Evolutionary conservation across 2,113 vertebrate genomes (phyloP).

Genomic region (Columbina picui): DNA sequence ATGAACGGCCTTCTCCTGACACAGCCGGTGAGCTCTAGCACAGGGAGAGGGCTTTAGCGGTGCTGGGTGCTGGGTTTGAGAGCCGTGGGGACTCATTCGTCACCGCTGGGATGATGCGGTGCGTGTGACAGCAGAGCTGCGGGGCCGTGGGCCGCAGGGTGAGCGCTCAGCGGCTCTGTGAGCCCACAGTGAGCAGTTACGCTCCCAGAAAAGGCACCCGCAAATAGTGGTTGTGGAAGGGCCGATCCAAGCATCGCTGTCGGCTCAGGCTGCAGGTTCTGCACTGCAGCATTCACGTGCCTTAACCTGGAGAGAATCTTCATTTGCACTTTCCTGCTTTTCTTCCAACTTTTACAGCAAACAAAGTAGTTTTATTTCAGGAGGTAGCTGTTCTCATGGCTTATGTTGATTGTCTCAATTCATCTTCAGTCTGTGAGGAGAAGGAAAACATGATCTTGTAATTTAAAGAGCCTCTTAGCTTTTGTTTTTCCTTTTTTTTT

Average conservation of each 20-base stretch:
- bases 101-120: fast-evolving
- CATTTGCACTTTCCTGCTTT: neutral
- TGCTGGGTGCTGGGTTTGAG: neutral
- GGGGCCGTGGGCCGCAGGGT: neutral
- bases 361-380: neutral
- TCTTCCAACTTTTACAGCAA: neutral
- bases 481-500: neutral
- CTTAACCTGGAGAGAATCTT: neutral
- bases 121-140: neutral
- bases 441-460: neutral
- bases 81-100: fast-evolving
- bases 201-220: fast-evolving
- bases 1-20: neutral
- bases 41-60: neutral
- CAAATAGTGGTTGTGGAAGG: neutral
- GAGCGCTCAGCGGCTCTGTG: neutral
- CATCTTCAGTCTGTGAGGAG: neutral
- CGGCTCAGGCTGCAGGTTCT: neutral
- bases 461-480: neutral
- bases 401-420: neutral
- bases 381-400: neutral
- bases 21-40: fast-evolving
- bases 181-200: neutral
- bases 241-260: neutral
- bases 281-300: neutral